Percentiles rank a stretch among this genome's conserved stretches.
These are phyloP conservation scores for Coenonympha glycerion DNA, from an alignment of 2,888 invertebrate genomes.

Conservation along the genomic window DNA sequence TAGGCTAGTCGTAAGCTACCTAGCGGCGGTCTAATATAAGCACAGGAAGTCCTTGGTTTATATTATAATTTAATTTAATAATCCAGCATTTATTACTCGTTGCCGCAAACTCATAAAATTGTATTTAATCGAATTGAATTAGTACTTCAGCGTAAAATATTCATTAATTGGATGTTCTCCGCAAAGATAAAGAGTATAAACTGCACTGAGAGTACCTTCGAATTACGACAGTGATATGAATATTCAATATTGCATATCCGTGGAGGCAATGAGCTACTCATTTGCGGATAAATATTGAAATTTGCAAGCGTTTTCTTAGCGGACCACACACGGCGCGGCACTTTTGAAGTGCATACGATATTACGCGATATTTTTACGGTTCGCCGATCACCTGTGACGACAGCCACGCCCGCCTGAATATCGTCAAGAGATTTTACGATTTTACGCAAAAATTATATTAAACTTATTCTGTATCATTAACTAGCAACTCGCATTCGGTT, in stretches of 20 bases:
- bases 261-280: constrained; percentile 44
- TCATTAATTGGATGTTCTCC: constrained; percentile 5
- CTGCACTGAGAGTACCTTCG: constrained; percentile 4
- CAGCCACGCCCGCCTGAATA: constrained; percentile 42
- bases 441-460: neutral
- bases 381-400: constrained; percentile 45
- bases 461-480: too few species aligned
- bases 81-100: neutral
- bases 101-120: neutral
- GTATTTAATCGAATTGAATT: constrained; percentile 6
- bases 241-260: constrained; percentile 47
- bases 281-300: constrained; percentile 64
- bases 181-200: constrained; percentile 19
- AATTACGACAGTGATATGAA: constrained; percentile 28
- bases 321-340: constrained; percentile 61
- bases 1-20: too few species aligned
- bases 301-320: constrained; percentile 44
- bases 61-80: neutral
- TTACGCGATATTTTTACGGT: constrained; percentile 50
- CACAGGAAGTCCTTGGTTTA: too few species aligned
- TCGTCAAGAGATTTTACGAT: constrained; percentile 19
- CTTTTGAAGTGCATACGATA: constrained; percentile 39
- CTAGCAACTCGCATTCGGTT: too few species aligned
- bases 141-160: constrained; percentile 3
- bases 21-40: too few species aligned